A percentile compares a stretch with the other conserved stretches of the same genome.
phyloP scores from a whole-genome alignment of 2,797 vertebrate species.

The Lophura swinhoii region DNA sequence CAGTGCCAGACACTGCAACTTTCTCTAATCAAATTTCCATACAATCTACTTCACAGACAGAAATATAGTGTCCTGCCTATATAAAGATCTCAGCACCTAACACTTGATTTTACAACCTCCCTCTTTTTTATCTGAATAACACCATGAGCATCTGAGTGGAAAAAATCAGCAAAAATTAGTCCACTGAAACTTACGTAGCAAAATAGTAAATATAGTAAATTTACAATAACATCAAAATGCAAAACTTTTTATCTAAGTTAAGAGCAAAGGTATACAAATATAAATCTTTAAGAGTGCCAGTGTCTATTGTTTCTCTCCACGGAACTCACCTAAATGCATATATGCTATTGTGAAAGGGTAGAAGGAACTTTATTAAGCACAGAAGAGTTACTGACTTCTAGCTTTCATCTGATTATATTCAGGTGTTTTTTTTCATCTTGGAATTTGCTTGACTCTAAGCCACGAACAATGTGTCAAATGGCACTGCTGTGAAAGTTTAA shows the following conservation, averaged over 20 bases:
- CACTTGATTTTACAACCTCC: neutral
- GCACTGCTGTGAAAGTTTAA: neutral
- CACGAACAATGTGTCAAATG: neutral
- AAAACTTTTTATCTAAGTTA: neutral
- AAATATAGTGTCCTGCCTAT: neutral
- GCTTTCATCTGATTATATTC: neutral
- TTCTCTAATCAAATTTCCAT: neutral
- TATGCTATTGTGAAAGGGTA: neutral
- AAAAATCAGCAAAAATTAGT: neutral
- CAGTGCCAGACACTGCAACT: constrained; percentile 8
- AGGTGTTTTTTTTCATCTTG: neutral
- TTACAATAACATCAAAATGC: neutral
- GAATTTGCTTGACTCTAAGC: neutral
- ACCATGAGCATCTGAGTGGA: neutral
- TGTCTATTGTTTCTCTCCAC: constrained; percentile 17
- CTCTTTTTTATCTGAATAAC: neutral
- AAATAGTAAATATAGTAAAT: neutral
- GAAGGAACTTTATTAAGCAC: constrained; percentile 12
- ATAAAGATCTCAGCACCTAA: neutral
- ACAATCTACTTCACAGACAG: neutral
- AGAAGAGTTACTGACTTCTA: neutral
- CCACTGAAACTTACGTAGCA: neutral
- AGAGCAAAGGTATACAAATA: neutral
- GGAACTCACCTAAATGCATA: neutral
- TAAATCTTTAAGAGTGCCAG: neutral